Conservation (phyloP, 2,113 vertebrate species). For the Gobio gobio region DNA sequence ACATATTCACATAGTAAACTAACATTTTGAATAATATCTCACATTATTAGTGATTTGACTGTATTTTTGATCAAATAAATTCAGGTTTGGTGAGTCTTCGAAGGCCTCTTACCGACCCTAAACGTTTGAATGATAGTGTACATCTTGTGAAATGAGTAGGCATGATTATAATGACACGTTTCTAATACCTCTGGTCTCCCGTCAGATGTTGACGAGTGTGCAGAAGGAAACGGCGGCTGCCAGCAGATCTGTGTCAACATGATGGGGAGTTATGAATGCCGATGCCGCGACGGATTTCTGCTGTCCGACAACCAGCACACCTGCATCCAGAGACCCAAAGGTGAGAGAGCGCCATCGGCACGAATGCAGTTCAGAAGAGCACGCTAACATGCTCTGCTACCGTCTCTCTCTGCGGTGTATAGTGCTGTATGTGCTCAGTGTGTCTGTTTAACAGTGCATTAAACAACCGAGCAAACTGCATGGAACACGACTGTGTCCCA, state of each 20-base stretch:
- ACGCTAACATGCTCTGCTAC: not conserved
- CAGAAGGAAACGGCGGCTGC: constrained; percentile 93
- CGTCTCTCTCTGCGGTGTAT: too few relatives aligned
- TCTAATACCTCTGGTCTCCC: not conserved
- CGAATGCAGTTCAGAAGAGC: too few relatives aligned
- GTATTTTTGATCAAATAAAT: too few relatives aligned
- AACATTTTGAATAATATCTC: too few relatives aligned
- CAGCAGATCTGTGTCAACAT: constrained; percentile 98
- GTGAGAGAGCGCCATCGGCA: constrained; percentile 66
- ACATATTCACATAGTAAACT: too few relatives aligned
- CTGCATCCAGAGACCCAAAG: constrained; percentile 97
- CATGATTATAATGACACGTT: not conserved
- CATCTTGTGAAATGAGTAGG: not conserved
- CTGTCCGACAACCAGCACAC: constrained; percentile 99
- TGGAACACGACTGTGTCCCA: not conserved
- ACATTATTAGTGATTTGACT: too few relatives aligned
- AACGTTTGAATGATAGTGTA: not conserved
- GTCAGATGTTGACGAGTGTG: constrained; percentile 95
- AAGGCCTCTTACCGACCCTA: not conserved
- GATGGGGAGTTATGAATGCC: constrained; percentile 99
- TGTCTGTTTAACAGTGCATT: not conserved
- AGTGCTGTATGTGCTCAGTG: too few relatives aligned
- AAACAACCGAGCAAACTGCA: not conserved
- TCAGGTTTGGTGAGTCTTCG: not conserved
- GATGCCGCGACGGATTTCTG: constrained; percentile 95